phyloP scores from a whole-genome alignment of 1,140 invertebrate genomes.

The Brachionus koreanus region DNA sequence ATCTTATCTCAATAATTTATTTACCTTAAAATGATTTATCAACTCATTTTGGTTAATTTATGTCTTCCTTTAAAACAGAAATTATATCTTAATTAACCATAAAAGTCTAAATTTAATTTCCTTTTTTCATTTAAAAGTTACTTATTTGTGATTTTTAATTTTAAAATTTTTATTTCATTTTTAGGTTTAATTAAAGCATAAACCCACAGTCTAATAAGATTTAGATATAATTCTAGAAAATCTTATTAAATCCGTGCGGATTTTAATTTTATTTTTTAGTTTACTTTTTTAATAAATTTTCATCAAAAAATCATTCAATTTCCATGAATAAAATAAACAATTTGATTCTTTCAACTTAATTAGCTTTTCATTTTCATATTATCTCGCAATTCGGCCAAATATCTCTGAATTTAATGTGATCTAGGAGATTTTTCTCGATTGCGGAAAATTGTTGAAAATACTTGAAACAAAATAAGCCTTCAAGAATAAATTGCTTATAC shows the following conservation, averaged over 20 bases:
- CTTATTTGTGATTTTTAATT: neutral
- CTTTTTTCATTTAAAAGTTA: neutral
- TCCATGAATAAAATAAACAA: too few relatives aligned
- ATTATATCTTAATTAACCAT: neutral
- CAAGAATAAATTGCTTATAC: neutral
- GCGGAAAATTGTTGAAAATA: neutral
- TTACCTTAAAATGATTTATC: neutral
- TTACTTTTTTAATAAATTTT: too few relatives aligned
- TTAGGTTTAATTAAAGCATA: too few relatives aligned
- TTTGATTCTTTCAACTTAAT: too few relatives aligned
- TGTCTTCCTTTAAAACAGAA: slow-evolving; percentile 1
- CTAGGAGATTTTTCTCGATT: neutral
- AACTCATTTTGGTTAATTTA: neutral
- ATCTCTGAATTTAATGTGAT: neutral
- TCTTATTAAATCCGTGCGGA: too few relatives aligned
- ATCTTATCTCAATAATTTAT: neutral
- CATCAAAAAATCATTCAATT: too few relatives aligned
- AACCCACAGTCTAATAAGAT: too few relatives aligned
- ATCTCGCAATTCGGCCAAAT: neutral
- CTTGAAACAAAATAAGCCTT: neutral
- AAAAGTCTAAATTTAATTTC: neutral
- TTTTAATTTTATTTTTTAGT: too few relatives aligned
- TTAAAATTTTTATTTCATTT: too few relatives aligned
- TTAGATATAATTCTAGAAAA: too few relatives aligned
- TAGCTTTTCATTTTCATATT: neutral